Evolutionary conservation across 2,797 vertebrate genomes (phyloP).

Genomic region (Platyrinchus mystaceus): DNA sequence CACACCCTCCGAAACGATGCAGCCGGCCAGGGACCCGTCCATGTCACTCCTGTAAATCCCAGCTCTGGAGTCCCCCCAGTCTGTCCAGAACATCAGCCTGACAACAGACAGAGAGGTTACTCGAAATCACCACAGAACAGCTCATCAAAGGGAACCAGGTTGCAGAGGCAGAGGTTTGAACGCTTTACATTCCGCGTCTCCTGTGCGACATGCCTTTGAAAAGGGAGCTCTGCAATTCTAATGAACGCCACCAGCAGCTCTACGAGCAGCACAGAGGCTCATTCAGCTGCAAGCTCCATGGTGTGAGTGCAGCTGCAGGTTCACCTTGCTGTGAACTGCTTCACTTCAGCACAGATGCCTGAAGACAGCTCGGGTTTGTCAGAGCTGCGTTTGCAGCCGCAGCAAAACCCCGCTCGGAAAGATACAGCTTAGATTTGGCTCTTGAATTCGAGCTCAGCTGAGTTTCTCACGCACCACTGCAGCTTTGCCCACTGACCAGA

Average conservation of each 20-base stretch:
- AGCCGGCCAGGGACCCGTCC: conserved; percentile 85
- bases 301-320: background rate
- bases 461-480: background rate
- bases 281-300: background rate
- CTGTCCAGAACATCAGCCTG: conserved; percentile 99
- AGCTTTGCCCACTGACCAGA: background rate
- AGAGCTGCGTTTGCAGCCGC: fast-evolving
- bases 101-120: background rate
- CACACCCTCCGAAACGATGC: conserved; percentile 88
- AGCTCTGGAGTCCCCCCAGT: conserved; percentile 91
- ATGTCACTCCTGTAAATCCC: conserved; percentile 92
- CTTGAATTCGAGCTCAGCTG: background rate
- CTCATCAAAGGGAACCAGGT: background rate
- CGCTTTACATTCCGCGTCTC: background rate
- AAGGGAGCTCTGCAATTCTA: background rate
- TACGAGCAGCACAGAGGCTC: background rate
- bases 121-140: fast-evolving
- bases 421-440: background rate
- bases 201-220: background rate
- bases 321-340: background rate
- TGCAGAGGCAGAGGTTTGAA: background rate
- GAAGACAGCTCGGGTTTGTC: background rate
- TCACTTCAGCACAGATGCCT: fast-evolving
- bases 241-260: background rate
- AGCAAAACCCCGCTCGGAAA: background rate